phyloP scores from a whole-genome alignment of 2,888 invertebrate genomes.

The Himalopsyche kuldschensis region DNA sequence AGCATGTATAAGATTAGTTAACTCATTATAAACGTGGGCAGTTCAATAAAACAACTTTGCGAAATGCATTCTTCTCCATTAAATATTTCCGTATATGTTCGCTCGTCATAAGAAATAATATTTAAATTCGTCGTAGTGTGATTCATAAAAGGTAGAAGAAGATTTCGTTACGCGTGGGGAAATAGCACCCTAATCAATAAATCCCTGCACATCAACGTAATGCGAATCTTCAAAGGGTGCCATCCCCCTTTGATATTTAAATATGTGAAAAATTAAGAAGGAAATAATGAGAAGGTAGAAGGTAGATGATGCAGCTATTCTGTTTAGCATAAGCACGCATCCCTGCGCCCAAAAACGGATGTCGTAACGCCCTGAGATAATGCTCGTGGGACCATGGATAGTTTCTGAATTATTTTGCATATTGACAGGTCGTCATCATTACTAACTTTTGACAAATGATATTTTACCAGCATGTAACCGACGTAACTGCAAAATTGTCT shows the following conservation, averaged over 20 bases:
- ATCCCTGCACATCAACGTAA: not conserved
- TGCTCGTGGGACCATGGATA: not conserved
- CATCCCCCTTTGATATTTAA: not conserved
- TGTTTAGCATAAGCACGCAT: not conserved
- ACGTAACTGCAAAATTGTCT: too few relatives aligned
- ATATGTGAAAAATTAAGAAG: not conserved
- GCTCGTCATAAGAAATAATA: not conserved
- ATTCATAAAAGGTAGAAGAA: not conserved
- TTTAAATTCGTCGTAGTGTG: too few relatives aligned
- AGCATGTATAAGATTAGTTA: too few relatives aligned
- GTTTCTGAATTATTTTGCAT: not conserved
- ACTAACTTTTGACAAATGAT: not conserved
- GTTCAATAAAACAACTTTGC: too few relatives aligned
- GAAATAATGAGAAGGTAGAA: not conserved
- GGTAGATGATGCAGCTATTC: not conserved
- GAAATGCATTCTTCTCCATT: too few relatives aligned
- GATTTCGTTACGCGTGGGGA: not conserved
- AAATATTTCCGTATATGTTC: not conserved
- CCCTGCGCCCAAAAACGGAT: not conserved
- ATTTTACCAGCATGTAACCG: too few relatives aligned
- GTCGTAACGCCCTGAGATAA: not conserved
- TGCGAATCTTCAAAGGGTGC: not conserved
- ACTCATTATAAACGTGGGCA: too few relatives aligned
- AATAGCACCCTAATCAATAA: not conserved
- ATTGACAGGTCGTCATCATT: not conserved